Conservation (phyloP, 2,888 invertebrate genomes). For the Orthosia incerta region DNA sequence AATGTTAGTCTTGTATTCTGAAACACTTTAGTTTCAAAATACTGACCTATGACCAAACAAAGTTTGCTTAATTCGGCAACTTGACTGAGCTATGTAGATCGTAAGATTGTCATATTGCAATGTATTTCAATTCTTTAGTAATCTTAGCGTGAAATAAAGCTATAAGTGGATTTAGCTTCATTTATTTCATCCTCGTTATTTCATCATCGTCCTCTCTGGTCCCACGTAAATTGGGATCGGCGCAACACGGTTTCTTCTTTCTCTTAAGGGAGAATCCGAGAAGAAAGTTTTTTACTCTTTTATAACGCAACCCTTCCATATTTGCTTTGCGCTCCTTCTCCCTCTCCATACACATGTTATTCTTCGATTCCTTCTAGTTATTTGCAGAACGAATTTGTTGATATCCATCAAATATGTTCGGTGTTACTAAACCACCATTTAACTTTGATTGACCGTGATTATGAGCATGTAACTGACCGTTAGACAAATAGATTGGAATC, state of each 20-base stretch:
- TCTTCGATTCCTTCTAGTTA: background rate
- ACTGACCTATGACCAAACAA: conserved; percentile 25
- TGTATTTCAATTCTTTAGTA: conserved; percentile 19
- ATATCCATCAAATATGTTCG: background rate
- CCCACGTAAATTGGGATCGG: background rate
- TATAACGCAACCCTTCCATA: no score
- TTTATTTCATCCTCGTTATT: background rate
- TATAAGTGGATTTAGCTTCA: conserved; percentile 10
- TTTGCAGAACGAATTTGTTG: conserved; percentile 18
- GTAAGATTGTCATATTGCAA: conserved; percentile 12
- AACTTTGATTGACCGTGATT: conserved; percentile 7
- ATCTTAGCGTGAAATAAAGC: background rate
- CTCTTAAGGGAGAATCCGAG: no score
- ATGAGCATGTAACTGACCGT: conserved; percentile 5
- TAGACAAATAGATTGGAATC: conserved; percentile 36
- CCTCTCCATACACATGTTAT: background rate
- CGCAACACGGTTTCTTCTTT: background rate
- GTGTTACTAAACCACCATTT: conserved; percentile 6
- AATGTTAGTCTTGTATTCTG: background rate
- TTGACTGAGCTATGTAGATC: background rate
- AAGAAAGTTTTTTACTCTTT: no score
- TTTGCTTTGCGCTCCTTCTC: background rate
- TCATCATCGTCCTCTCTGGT: background rate
- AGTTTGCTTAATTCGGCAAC: conserved; percentile 5
- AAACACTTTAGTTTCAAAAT: conserved; percentile 13